Evolutionary conservation across 1,140 invertebrate species (phyloP).

Genomic region (Apis cerana): DNA sequence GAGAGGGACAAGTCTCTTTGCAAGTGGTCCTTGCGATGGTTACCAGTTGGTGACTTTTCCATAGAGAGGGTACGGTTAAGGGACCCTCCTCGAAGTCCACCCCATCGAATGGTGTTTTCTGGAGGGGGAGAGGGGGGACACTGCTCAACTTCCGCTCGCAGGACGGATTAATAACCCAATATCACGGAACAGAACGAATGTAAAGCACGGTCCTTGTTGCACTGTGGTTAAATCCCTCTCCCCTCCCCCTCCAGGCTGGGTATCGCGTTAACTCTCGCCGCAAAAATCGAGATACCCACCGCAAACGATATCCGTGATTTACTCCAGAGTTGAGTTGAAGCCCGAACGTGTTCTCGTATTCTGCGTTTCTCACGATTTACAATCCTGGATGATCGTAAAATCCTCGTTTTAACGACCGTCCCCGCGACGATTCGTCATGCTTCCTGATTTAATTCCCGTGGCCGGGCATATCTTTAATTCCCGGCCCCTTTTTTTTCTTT

Average conservation of each 20-base stretch:
- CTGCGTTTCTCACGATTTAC: constrained; percentile 26
- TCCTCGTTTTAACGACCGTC: constrained; percentile 24
- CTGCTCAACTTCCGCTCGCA: background rate
- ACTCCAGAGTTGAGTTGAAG: background rate
- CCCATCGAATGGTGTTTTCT: background rate
- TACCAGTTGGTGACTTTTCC: constrained; percentile 1
- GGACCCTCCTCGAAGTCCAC: background rate
- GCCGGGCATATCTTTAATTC: background rate
- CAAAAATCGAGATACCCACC: constrained; percentile 29
- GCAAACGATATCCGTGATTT: constrained; percentile 35
- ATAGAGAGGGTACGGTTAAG: no score
- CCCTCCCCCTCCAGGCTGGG: background rate
- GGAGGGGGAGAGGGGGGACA: background rate
- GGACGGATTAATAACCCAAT: constrained; percentile 29
- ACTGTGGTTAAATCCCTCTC: no score
- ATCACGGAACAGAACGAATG: background rate
- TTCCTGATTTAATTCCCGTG: background rate
- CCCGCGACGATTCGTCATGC: constrained; percentile 14
- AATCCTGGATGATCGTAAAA: constrained; percentile 29
- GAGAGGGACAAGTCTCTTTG: background rate
- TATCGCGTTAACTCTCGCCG: constrained; percentile 30
- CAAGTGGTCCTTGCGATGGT: background rate
- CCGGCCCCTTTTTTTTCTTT: background rate
- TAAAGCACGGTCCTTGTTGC: background rate
- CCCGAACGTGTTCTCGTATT: constrained; percentile 19